Evolutionary conservation across 2,113 vertebrate genomes (phyloP).

Genomic region (Acrocephalus kingi): DNA sequence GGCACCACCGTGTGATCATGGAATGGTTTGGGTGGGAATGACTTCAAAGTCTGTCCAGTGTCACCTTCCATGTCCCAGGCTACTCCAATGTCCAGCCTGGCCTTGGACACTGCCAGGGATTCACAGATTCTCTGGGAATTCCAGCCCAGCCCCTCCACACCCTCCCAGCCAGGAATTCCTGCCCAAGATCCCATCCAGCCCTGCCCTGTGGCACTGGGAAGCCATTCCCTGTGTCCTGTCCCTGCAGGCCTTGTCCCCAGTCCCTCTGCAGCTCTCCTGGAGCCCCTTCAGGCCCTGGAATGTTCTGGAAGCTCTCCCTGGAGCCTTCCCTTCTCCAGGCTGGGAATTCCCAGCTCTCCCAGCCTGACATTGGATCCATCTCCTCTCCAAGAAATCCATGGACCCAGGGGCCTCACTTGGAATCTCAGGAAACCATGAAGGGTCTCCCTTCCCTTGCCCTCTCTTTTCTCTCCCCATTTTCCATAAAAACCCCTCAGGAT

Average conservation of each 20-base stretch:
- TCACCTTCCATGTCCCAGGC: not conserved
- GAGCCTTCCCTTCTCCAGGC: not conserved
- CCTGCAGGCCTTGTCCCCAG: not conserved
- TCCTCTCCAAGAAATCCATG: too few relatives aligned
- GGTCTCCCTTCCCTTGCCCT: too few relatives aligned
- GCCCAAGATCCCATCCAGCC: too few relatives aligned
- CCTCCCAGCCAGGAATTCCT: not conserved
- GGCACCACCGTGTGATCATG: not conserved
- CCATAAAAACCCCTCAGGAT: too few relatives aligned
- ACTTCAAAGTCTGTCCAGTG: not conserved
- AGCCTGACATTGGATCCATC: too few relatives aligned
- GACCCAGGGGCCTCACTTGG: too few relatives aligned
- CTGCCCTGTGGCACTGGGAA: too few relatives aligned
- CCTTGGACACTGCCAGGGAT: not conserved
- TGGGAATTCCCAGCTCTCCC: too few relatives aligned
- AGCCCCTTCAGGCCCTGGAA: not conserved
- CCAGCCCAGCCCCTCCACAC: too few relatives aligned
- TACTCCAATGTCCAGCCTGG: not conserved
- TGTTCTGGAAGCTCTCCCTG: not conserved
- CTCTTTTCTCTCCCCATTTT: too few relatives aligned
- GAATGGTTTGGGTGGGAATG: not conserved
- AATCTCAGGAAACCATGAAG: too few relatives aligned
- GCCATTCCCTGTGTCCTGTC: not conserved
- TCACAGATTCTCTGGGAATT: not conserved
- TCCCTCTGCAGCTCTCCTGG: not conserved